Evolutionary conservation across 2,888 invertebrate species (phyloP).

Genomic region (Entomobrya multifasciata): DNA sequence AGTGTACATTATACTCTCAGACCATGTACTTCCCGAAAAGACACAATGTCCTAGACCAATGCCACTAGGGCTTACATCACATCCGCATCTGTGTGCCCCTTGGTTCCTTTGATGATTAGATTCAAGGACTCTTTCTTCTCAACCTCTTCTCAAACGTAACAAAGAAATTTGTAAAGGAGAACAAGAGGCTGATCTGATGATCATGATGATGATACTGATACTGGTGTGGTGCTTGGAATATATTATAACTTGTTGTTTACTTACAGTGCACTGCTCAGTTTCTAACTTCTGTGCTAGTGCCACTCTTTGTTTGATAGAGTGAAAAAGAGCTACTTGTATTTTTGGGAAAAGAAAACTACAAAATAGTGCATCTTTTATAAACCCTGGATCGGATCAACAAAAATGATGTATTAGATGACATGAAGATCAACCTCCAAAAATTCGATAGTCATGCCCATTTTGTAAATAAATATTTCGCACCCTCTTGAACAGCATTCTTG

Average conservation of each 20-base stretch:
- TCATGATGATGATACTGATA: no score
- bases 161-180: not conserved
- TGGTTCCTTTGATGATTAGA: slow-evolving; percentile 9
- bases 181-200: not conserved
- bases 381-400: no score
- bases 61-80: not conserved
- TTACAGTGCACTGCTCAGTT: not conserved
- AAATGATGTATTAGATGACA: not conserved
- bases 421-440: not conserved
- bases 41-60: slow-evolving; percentile 13
- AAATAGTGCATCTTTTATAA: no score
- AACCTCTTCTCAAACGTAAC: not conserved
- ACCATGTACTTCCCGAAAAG: not conserved
- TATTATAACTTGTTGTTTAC: no score
- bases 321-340: not conserved
- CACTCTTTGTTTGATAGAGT: not conserved
- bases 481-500: not conserved
- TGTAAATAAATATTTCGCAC: slow-evolving; percentile 5
- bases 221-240: no score
- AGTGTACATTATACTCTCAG: not conserved
- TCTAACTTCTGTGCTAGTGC: not conserved
- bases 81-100: not conserved
- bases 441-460: no score
- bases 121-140: slow-evolving; percentile 12
- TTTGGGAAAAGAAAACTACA: no score